Conservation (phyloP, 2,797 vertebrate species). For the Sebastes melanostomus region DNA sequence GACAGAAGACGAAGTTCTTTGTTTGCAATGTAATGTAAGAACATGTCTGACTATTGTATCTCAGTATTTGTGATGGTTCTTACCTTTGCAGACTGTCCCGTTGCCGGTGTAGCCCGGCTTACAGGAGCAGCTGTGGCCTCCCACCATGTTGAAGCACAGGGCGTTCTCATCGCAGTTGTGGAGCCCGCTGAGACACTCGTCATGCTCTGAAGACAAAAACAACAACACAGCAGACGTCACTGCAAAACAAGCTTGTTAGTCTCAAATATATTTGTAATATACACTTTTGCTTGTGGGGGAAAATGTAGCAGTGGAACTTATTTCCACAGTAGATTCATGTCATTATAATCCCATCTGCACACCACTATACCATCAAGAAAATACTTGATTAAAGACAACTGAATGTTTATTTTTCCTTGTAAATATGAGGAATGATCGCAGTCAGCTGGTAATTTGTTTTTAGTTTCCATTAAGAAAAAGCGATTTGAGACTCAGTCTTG, state of each 20-base stretch:
- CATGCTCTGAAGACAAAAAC: slow-evolving; percentile 85
- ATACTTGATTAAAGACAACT: slow-evolving; percentile 22
- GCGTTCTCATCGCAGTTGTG: slow-evolving; percentile 96
- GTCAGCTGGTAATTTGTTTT: slow-evolving; percentile 40
- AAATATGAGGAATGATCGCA: slow-evolving; percentile 16
- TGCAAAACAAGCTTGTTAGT: not conserved
- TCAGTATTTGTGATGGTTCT: not conserved
- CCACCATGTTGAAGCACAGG: slow-evolving; percentile 96
- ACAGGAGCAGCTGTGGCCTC: slow-evolving; percentile 96
- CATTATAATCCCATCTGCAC: slow-evolving; percentile 12
- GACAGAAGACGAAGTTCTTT: not conserved
- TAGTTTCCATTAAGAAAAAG: slow-evolving; percentile 27
- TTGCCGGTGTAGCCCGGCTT: slow-evolving; percentile 95
- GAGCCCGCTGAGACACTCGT: slow-evolving; percentile 92
- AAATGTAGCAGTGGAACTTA: not conserved
- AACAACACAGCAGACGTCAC: not conserved
- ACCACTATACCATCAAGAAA: slow-evolving; percentile 4
- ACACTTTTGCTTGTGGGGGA: not conserved
- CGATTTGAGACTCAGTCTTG: slow-evolving; percentile 14
- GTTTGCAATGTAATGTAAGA: not conserved
- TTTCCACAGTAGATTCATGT: not conserved
- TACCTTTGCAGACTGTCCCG: slow-evolving; percentile 95
- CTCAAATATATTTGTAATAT: not conserved
- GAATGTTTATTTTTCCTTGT: slow-evolving; percentile 27
- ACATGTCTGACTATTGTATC: not conserved